Evolutionary conservation across 2,797 vertebrate species (phyloP).

Genomic region (Sandelia bainsii): DNA sequence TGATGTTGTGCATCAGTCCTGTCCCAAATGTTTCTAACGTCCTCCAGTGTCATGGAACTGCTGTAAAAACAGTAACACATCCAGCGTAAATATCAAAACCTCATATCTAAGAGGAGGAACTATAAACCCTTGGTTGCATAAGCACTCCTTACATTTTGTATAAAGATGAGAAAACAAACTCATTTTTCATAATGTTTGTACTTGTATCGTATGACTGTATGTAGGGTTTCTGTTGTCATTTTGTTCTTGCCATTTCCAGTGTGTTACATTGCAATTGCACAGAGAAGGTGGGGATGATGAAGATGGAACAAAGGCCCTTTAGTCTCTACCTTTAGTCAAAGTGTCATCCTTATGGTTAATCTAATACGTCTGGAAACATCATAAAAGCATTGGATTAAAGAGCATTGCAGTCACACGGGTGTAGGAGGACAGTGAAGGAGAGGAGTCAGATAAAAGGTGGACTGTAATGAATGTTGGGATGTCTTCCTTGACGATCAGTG

Average conservation of each 20-base stretch:
- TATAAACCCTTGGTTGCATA: constrained; percentile 54
- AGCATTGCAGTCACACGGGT: constrained; percentile 28
- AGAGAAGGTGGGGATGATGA: constrained; percentile 57
- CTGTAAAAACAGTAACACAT: constrained; percentile 62
- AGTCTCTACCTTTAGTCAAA: constrained; percentile 34
- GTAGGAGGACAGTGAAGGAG: constrained; percentile 17
- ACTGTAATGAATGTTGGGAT: constrained; percentile 53
- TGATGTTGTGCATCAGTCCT: constrained; percentile 82
- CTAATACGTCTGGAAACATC: constrained; percentile 27
- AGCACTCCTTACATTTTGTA: constrained; percentile 77
- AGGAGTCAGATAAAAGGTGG: constrained; percentile 15
- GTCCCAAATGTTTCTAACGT: constrained; percentile 77
- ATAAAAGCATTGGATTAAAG: constrained; percentile 23
- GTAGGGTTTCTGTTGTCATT: constrained; percentile 73
- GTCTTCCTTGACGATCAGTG: constrained; percentile 70
- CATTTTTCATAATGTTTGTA: constrained; percentile 82
- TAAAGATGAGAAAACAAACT: constrained; percentile 64
- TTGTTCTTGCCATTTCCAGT: constrained; percentile 68
- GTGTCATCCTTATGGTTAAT: constrained; percentile 14
- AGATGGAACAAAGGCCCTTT: constrained; percentile 44
- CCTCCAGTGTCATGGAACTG: constrained; percentile 73
- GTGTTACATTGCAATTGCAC: constrained; percentile 64
- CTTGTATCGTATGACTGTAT: constrained; percentile 75
- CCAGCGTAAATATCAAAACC: constrained; percentile 57
- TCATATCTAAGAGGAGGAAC: constrained; percentile 61